These are phyloP conservation scores for Pseudopipra pipra DNA, from an alignment of 2,113 vertebrate species.

Conservation along the genomic window DNA sequence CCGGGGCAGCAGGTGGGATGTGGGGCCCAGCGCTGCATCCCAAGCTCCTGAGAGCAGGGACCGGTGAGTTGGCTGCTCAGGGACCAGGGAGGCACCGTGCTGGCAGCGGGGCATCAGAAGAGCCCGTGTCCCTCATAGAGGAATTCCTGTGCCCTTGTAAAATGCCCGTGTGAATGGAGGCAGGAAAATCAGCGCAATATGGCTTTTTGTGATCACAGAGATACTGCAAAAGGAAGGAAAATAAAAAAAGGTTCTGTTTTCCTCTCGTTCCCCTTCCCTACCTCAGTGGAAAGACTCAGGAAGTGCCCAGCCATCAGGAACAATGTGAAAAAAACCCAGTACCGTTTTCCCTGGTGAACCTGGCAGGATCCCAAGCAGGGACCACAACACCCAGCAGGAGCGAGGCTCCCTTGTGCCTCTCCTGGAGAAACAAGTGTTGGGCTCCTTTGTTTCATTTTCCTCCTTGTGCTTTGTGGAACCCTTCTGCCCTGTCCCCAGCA, in stretches of 20 bases:
- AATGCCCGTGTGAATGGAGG: slow-evolving; percentile 41
- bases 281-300: slow-evolving; percentile 73
- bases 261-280: slow-evolving; percentile 74
- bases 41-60: slow-evolving; percentile 56
- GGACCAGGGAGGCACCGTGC: neutral
- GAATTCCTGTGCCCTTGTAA: slow-evolving; percentile 48
- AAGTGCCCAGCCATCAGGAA: slow-evolving; percentile 81
- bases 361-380: slow-evolving; percentile 61
- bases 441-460: neutral
- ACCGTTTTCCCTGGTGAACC: slow-evolving; percentile 72
- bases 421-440: neutral
- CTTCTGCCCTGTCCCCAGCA: neutral
- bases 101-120: slow-evolving; percentile 55
- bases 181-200: slow-evolving; percentile 78
- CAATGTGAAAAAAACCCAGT: slow-evolving; percentile 58
- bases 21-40: neutral
- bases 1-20: neutral
- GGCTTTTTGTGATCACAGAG: slow-evolving; percentile 76
- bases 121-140: neutral
- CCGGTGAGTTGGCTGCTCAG: neutral
- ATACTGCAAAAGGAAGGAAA: slow-evolving; percentile 71
- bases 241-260: slow-evolving; percentile 70
- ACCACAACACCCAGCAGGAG: neutral
- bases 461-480: neutral
- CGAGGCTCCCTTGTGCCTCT: neutral